Base-by-base conservation (phyloP, 2,797 vertebrate genomes). In the Sebastiscus tertius region DNA sequence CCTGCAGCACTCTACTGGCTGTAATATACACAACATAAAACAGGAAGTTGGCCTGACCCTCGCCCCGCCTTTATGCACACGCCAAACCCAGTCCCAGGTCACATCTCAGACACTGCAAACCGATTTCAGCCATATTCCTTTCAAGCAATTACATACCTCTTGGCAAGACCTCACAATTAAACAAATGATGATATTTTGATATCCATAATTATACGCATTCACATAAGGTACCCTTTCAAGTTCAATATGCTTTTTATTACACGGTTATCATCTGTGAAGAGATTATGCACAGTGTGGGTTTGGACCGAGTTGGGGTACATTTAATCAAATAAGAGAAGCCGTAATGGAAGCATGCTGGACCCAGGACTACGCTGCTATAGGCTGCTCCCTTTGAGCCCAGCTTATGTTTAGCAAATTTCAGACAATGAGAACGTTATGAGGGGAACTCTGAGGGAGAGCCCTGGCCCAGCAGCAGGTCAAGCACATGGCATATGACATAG, bases 301-400 rank as follows among this genome's bases (percentile, higher is more conserved):
- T 94, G 92, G 92, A 92, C 82, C 62, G 90, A 84, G 90, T 93
- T 92, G 88, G 88, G 78, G 89, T 87, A 93, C 88, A 91, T 94
- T 95, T 94, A 95, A 94, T 95, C 74, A 77, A 94, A 94, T 96
- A 90, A 95, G 84, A 92, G 86, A 82, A 87, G 91, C 92, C 49
- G 91, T 95, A 96, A 95, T 95, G 88, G 87, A 94, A 95, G 92
- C 93, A 95, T 94, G 91, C 94, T 95, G 94, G 88, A 90, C 71
- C 31, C 78, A 54, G 82, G 73, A 46, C 79, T 77, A 29, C 61
- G 58, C 83, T 72, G 72, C 79, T 49, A 72, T 16, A 60, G 77
- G 72, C 87, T 83, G 87, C 88, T 91, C 72, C 82, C 90, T 92
- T 91, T 92, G 89, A 94, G 90, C 84, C 72, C 83, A 60, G 85